Percentiles rank a stretch among this genome's conserved stretches.
phyloP scores from a whole-genome alignment of 1,140 invertebrate species.

The Leptinotarsa lineolata region DNA sequence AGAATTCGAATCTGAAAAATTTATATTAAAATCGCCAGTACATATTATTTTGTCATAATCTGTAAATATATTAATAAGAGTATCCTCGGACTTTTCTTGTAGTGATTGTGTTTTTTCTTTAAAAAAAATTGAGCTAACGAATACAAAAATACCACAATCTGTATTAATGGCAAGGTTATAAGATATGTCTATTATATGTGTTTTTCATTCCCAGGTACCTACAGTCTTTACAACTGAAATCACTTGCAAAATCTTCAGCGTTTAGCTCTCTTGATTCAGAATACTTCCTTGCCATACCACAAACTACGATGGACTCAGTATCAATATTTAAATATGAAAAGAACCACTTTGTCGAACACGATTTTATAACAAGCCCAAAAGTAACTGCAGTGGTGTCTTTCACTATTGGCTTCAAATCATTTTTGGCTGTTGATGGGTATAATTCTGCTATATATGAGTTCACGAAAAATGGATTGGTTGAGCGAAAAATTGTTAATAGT shows the following conservation, averaged over 20 bases:
- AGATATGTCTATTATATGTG: too few relatives aligned
- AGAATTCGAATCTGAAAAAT: too few relatives aligned
- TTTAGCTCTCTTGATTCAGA: slow-evolving; percentile 22
- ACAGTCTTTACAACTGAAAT: slow-evolving; percentile 27
- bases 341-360: slow-evolving; percentile 36
- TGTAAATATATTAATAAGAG: too few relatives aligned
- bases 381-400: slow-evolving; percentile 47
- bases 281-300: slow-evolving; percentile 42
- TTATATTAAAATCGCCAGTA: too few relatives aligned
- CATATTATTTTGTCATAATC: too few relatives aligned
- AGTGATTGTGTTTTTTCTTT: too few relatives aligned
- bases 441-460: slow-evolving; percentile 56
- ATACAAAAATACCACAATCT: too few relatives aligned
- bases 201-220: slow-evolving; percentile 28
- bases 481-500: slow-evolving; percentile 42
- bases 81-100: too few relatives aligned
- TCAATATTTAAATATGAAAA: slow-evolving; percentile 40
- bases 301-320: slow-evolving; percentile 36
- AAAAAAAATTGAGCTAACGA: too few relatives aligned
- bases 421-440: slow-evolving; percentile 56
- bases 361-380: slow-evolving; percentile 32
- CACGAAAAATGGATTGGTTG: slow-evolving; percentile 50
- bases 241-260: slow-evolving; percentile 12
- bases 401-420: slow-evolving; percentile 56
- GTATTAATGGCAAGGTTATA: too few relatives aligned